Conservation (phyloP, 2,888 invertebrate genomes). For the Charanyca ferruginea region DNA sequence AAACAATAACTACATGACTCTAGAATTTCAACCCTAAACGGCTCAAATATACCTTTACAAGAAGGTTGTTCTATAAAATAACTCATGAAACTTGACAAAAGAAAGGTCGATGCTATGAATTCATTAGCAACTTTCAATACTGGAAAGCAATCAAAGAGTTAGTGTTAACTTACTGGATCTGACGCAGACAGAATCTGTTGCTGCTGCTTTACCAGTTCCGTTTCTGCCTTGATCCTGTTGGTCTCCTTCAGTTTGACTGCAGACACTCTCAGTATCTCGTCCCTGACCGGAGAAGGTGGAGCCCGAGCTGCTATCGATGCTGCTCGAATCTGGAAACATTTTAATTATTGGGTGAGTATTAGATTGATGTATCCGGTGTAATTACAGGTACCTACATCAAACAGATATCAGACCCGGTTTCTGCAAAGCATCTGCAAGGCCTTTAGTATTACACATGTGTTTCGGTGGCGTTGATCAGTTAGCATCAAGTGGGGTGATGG, state of each 20-base stretch:
- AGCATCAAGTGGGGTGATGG: no score
- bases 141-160: background rate
- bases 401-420: no score
- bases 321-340: conserved; percentile 79
- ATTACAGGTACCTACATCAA: no score
- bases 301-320: conserved; percentile 83
- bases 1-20: no score
- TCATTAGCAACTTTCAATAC: background rate
- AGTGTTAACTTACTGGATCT: conserved; percentile 79
- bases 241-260: conserved; percentile 91
- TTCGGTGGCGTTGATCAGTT: no score
- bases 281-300: conserved; percentile 84
- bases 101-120: background rate
- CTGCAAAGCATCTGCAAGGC: no score
- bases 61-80: no score
- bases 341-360: background rate
- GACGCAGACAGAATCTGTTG: conserved; percentile 90
- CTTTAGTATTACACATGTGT: no score
- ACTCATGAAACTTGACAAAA: no score
- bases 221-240: conserved; percentile 90
- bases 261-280: conserved; percentile 85
- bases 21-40: no score
- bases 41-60: no score
- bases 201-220: conserved; percentile 91
- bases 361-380: background rate